A percentile compares a stretch with the other conserved stretches of the same genome.
These are phyloP conservation scores for Zaprionus camerounensis DNA, from an alignment of 1,140 invertebrate species.

Conservation along the genomic window DNA sequence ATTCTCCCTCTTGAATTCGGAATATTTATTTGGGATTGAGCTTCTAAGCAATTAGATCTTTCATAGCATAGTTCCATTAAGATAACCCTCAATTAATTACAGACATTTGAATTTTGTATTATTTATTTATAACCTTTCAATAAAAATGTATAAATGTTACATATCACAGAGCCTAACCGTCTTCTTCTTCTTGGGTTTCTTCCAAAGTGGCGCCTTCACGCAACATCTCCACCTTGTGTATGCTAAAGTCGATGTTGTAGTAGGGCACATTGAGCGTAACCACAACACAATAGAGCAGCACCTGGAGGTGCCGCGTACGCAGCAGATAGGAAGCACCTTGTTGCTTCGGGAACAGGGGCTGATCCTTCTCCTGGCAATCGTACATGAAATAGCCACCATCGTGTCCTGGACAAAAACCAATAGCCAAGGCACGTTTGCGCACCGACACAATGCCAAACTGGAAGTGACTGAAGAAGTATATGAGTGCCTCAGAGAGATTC, in stretches of 20 bases:
- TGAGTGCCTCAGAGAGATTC: slow-evolving; percentile 87
- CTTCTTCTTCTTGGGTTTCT: slow-evolving; percentile 66
- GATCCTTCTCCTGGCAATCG: slow-evolving; percentile 86
- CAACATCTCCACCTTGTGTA: slow-evolving; percentile 79
- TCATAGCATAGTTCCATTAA: too few relatives aligned
- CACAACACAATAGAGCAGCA: slow-evolving; percentile 86
- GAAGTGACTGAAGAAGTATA: slow-evolving; percentile 86
- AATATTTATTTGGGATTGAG: too few relatives aligned
- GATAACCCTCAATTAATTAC: too few relatives aligned
- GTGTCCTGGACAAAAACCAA: slow-evolving; percentile 85
- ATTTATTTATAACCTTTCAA: slow-evolving; percentile 14
- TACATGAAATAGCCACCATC: slow-evolving; percentile 87
- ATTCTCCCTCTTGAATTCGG: too few relatives aligned
- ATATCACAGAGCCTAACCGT: slow-evolving; percentile 1
- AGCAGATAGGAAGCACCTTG: slow-evolving; percentile 86
- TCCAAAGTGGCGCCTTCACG: slow-evolving; percentile 64
- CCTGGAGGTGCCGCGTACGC: slow-evolving; percentile 86
- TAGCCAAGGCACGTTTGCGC: slow-evolving; percentile 85
- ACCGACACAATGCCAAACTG: slow-evolving; percentile 85
- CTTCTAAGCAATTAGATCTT: too few relatives aligned
- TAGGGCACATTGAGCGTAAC: slow-evolving; percentile 85
- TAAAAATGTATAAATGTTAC: slow-evolving; percentile 10
- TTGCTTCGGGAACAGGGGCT: slow-evolving; percentile 86
- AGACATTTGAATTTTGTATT: neutral
- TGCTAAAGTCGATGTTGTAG: slow-evolving; percentile 76